Conservation (phyloP, 2,888 invertebrate genomes). For the Hylaea fasciaria region DNA sequence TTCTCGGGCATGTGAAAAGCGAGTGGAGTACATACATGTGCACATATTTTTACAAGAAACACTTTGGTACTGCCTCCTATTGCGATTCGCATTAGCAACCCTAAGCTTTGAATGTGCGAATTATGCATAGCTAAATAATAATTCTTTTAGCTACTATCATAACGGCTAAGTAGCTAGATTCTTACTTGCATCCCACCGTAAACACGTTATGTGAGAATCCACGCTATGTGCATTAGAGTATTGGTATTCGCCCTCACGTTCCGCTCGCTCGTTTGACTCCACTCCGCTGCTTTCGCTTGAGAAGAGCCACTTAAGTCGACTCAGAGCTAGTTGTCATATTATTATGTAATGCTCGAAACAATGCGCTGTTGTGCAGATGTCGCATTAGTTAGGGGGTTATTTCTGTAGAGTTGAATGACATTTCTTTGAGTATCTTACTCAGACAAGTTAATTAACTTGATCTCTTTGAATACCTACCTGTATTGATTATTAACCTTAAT, state of each 20-base stretch:
- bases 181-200: slow-evolving; percentile 5
- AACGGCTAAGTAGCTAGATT: too few species aligned
- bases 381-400: slow-evolving; percentile 9
- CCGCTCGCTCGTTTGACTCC: slow-evolving; percentile 32
- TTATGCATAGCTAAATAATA: too few species aligned
- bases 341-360: slow-evolving; percentile 32
- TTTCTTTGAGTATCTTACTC: slow-evolving; percentile 5
- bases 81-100: too few species aligned
- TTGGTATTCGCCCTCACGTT: slow-evolving; percentile 59
- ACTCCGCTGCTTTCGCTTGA: slow-evolving; percentile 25
- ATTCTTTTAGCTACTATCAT: too few species aligned
- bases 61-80: too few species aligned
- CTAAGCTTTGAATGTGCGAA: too few species aligned
- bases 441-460: too few species aligned
- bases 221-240: slow-evolving; percentile 59
- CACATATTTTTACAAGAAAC: too few species aligned
- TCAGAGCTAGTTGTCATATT: slow-evolving; percentile 44
- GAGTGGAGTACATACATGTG: too few species aligned
- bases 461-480: too few species aligned
- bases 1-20: too few species aligned
- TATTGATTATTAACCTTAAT: too few species aligned
- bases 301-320: slow-evolving; percentile 51
- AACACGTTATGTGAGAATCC: slow-evolving; percentile 39
- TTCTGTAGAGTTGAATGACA: slow-evolving; percentile 25
- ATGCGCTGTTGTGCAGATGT: slow-evolving; percentile 21